These are phyloP conservation scores for Ceuthmochares aereus DNA, from an alignment of 2,113 vertebrate genomes.

Conservation along the genomic window DNA sequence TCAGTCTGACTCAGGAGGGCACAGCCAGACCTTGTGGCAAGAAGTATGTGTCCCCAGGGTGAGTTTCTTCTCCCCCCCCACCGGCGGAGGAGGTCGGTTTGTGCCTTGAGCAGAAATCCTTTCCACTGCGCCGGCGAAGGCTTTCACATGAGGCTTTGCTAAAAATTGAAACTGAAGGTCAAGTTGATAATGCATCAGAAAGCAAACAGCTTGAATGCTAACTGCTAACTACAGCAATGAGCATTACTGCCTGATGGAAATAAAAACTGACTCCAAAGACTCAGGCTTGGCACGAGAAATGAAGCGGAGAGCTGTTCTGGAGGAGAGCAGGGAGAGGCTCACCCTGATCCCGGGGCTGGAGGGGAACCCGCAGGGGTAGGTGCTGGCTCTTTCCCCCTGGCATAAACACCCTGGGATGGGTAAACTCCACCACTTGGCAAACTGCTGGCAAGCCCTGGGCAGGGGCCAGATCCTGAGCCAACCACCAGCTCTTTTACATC, in stretches of 20 bases:
- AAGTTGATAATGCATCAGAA: conserved; percentile 65
- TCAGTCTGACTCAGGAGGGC: background rate
- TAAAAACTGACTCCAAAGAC: conserved; percentile 34
- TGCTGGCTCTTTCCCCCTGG: fast-evolving
- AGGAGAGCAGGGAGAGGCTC: background rate
- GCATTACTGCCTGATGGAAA: conserved; percentile 63
- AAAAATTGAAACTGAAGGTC: conserved; percentile 66
- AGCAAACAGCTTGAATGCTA: conserved; percentile 72
- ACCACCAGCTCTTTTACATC: background rate
- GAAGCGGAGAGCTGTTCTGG: background rate
- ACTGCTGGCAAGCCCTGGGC: background rate
- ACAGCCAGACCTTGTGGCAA: background rate
- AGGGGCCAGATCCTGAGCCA: background rate
- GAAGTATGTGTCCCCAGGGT: background rate
- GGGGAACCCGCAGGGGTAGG: background rate
- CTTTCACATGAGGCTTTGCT: conserved; percentile 19
- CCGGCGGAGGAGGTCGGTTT: background rate
- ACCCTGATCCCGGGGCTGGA: fast-evolving
- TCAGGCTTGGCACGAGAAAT: conserved; percentile 24
- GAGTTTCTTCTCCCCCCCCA: background rate
- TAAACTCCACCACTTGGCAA: background rate
- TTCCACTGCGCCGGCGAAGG: background rate
- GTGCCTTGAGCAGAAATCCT: background rate
- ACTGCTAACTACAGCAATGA: conserved; percentile 69
- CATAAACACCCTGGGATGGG: fast-evolving